These are phyloP conservation scores for Drosophila grimshawi DNA, from an alignment of 1,140 invertebrate species.

Conservation along the genomic window DNA sequence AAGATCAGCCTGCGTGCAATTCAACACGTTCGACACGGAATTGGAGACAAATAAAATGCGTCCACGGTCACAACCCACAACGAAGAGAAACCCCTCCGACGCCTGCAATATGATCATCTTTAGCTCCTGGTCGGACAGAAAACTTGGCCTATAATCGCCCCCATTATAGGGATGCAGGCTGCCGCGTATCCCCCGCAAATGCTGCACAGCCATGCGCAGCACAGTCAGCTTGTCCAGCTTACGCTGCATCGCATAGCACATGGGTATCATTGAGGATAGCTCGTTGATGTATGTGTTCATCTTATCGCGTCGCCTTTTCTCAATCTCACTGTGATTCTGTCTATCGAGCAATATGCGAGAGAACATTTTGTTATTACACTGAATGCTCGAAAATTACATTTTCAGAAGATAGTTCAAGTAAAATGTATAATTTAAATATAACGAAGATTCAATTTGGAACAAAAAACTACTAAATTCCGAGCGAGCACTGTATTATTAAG, in stretches of 20 bases:
- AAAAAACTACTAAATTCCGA: too few species aligned
- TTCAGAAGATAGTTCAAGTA: too few species aligned
- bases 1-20: slow-evolving; percentile 94
- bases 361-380: not conserved
- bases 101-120: slow-evolving; percentile 93
- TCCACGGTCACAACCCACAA: slow-evolving; percentile 96
- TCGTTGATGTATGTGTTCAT: slow-evolving; percentile 98
- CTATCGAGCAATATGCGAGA: slow-evolving; percentile 84
- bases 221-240: slow-evolving; percentile 98
- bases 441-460: too few species aligned
- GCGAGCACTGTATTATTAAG: too few species aligned
- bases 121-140: slow-evolving; percentile 94
- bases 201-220: slow-evolving; percentile 96
- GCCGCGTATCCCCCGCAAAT: slow-evolving; percentile 92
- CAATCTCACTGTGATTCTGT: slow-evolving; percentile 98
- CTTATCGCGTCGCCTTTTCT: slow-evolving; percentile 96
- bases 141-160: slow-evolving; percentile 93
- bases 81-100: slow-evolving; percentile 96
- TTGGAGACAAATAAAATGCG: slow-evolving; percentile 96
- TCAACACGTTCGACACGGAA: slow-evolving; percentile 93
- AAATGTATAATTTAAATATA: too few species aligned
- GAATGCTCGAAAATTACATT: too few species aligned
- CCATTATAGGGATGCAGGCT: slow-evolving; percentile 91
- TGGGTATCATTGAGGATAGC: slow-evolving; percentile 95
- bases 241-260: slow-evolving; percentile 96